Base-by-base conservation (phyloP, 2,888 invertebrate species). In the Eilema sororculum region DNA sequence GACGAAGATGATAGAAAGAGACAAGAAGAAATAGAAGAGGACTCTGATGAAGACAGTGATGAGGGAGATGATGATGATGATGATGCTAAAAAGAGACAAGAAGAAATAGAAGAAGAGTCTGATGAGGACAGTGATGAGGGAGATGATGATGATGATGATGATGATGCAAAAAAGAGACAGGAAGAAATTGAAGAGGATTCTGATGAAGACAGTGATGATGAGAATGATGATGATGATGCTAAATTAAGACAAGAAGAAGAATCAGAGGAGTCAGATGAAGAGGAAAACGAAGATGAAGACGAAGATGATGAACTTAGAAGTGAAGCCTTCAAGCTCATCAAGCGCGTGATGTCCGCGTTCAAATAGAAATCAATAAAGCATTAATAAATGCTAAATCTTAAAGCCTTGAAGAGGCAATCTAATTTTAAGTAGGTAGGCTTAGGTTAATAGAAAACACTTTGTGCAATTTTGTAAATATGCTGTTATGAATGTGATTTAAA, bases 381-480 rank as follows among this genome's bases (percentile, higher is more conserved):
- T 76, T 85, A 88, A 86, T 41, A 82, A 91, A 89, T 87, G 89
- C 83, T 76, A 41, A 60, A 63, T 78, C 87, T 88, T 88, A 89
- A 86, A 85, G 79, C 77, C 75, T 79, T 85, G 61, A 67, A 74
- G 71, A 81, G 73, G 75, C 76, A 76, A 73, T 74, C 81, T 84
- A 84, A 78, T 81, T 81, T 81, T 81, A 78, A 85, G 78, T 41
- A 41, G 41, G 41, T 80, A 58, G n/a, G 30, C 30, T 60, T 86
- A 84, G 78, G 84, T 84, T 83, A 83, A 67, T 79, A 84, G 85
- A 78, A 79, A 89, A 87, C 91, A 93, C 93, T 93, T 93, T 93
- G 94, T 94, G 94, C 94, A 94, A 93, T 93, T 93, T 93, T 95
- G 93, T 94, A 94, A 93, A 94, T 94, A 94, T 82, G 79, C 68